A percentile compares a stretch with the other conserved stretches of the same genome.
Conservation (phyloP, 2,888 invertebrate genomes). For the Conchocele bisecta region DNA sequence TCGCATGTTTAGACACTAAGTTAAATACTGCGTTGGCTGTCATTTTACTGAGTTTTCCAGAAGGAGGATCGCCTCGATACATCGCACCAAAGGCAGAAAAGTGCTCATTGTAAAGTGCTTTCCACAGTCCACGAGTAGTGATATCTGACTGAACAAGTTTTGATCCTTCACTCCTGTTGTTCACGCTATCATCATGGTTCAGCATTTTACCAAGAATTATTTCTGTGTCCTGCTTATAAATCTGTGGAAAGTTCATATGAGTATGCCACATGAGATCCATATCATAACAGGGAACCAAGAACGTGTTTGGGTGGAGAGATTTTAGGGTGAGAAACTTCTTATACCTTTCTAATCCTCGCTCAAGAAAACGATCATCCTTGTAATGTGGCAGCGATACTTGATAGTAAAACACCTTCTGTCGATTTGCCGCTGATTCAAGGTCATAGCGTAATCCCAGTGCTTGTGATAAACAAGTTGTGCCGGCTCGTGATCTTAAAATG, state of each 20-base stretch:
- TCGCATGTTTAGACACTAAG: slow-evolving; percentile 69
- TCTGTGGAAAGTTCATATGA: slow-evolving; percentile 82
- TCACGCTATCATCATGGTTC: slow-evolving; percentile 84
- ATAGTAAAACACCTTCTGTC: slow-evolving; percentile 83
- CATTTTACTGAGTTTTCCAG: slow-evolving; percentile 81
- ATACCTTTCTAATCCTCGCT: slow-evolving; percentile 81
- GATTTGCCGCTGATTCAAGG: slow-evolving; percentile 80
- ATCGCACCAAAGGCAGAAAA: slow-evolving; percentile 83
- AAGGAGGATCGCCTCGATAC: slow-evolving; percentile 83
- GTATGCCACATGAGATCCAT: slow-evolving; percentile 84
- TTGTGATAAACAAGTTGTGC: slow-evolving; percentile 17
- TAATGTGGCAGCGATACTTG: slow-evolving; percentile 84
- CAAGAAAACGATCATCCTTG: slow-evolving; percentile 81
- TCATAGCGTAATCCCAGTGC: slow-evolving; percentile 78
- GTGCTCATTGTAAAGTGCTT: slow-evolving; percentile 80
- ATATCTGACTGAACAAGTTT: slow-evolving; percentile 82
- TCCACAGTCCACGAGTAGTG: slow-evolving; percentile 82
- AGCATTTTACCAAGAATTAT: slow-evolving; percentile 75
- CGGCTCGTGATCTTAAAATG: slow-evolving; percentile 8
- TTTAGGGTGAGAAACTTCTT: slow-evolving; percentile 82
- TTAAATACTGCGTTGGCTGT: slow-evolving; percentile 67
- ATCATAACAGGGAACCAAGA: slow-evolving; percentile 84
- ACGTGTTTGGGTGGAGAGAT: slow-evolving; percentile 80
- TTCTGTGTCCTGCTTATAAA: slow-evolving; percentile 73
- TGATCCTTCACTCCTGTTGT: slow-evolving; percentile 82